phyloP scores from a whole-genome alignment of 1,140 invertebrate species.

The Drosophila nasuta region DNA sequence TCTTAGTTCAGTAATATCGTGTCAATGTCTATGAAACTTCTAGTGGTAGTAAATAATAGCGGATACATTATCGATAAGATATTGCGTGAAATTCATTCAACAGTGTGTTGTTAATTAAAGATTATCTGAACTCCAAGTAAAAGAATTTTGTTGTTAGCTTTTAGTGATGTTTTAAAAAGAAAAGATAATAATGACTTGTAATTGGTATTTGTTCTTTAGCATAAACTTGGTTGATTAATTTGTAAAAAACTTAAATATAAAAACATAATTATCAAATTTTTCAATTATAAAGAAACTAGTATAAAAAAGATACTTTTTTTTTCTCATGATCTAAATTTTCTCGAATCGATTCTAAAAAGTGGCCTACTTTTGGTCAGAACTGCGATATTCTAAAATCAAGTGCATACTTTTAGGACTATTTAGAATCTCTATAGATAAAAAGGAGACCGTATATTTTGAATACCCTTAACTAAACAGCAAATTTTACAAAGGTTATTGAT shows the following conservation, averaged over 20 bases:
- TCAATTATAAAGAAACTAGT: too few species aligned
- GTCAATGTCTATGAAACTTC: constrained; percentile 8
- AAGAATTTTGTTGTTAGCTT: neutral
- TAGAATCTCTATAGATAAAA: neutral
- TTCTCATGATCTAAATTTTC: neutral
- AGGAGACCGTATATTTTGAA: too few species aligned
- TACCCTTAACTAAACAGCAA: neutral
- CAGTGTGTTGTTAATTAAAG: constrained; percentile 8
- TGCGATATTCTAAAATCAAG: neutral
- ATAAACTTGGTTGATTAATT: neutral
- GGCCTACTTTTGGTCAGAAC: constrained; percentile 3
- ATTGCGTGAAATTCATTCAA: constrained; percentile 12
- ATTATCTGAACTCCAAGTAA: constrained; percentile 6
- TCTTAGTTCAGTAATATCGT: neutral
- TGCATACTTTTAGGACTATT: constrained; percentile 10
- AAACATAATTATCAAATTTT: too few species aligned
- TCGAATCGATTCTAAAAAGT: too few species aligned
- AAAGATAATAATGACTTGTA: neutral
- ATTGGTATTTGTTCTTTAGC: neutral
- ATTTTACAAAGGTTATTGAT: neutral
- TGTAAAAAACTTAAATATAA: too few species aligned
- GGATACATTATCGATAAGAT: constrained; percentile 28
- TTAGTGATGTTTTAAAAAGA: neutral
- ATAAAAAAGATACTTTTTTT: too few species aligned
- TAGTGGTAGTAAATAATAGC: constrained; percentile 37